Percentiles rank a stretch among this genome's conserved stretches.
These are phyloP conservation scores for Mycteria americana DNA, from an alignment of 2,797 vertebrate species.

Conservation along the genomic window DNA sequence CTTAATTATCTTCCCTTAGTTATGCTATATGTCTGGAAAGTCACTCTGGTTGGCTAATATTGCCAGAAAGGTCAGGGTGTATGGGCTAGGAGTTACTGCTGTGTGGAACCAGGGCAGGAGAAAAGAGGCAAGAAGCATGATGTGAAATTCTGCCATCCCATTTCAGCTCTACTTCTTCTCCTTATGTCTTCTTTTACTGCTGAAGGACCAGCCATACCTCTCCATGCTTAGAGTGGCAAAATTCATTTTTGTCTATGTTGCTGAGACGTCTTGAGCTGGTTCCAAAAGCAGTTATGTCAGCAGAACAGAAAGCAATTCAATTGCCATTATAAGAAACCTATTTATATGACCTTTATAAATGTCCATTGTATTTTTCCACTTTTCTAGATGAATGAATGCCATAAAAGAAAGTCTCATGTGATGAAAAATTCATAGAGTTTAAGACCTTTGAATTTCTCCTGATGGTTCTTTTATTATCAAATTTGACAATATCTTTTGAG, in stretches of 20 bases:
- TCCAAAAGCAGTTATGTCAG: background rate
- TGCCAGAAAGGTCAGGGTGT: background rate
- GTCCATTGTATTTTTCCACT: constrained; percentile 10
- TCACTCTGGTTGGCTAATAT: background rate
- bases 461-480: background rate
- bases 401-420: background rate
- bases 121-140: background rate
- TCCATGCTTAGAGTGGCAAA: background rate
- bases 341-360: constrained; percentile 50
- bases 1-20: background rate
- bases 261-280: background rate
- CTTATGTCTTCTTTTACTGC: background rate
- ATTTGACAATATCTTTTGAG: constrained; percentile 1
- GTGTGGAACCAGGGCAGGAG: background rate
- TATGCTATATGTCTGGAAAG: background rate
- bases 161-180: background rate
- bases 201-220: background rate
- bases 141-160: background rate
- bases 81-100: background rate
- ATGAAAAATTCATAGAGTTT: constrained; percentile 46
- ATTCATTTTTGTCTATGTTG: background rate
- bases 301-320: constrained; percentile 24
- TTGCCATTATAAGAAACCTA: background rate
- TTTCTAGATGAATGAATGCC: constrained; percentile 23
- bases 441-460: constrained; percentile 1